Base-by-base conservation (phyloP, 2,888 invertebrate species). In the Agrotis segetum region DNA sequence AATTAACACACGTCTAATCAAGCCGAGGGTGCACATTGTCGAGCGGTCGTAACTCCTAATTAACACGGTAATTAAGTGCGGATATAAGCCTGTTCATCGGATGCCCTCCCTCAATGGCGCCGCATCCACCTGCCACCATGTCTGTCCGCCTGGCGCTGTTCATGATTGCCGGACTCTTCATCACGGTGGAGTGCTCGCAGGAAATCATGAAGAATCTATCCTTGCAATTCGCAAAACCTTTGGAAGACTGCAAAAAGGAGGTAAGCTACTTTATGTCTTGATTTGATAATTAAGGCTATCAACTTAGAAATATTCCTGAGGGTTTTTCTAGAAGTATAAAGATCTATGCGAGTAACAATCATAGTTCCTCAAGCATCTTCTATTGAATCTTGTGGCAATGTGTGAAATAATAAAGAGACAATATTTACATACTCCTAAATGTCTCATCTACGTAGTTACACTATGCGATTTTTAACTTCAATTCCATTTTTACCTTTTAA, bases 201-300 rank as follows among this genome's bases (percentile, higher is more conserved):
- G 91, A 91, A 1, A 67, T 90, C 1, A 86, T 92, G 69, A 88
- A 89, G 67, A 81, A 86, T 4, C 67, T 92, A 64, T 70, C 87
- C 0, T 1, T 83, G 0, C 87, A 89, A 52, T 92, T 89, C 19
- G 82, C 78, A 0, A 91, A 90, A 73, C 91, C 90, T 0, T 67
- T 91, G 62, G 89, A 89, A 1, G 81, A 34, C 17, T 92, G 92
- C 64, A 92, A 87, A 56, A 88, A 86, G 60, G 92, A 92, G 86
- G 92, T 92, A 60, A 70, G 68, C 4, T 55, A 17, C 0, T 49
- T 24, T 9, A 13, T 56, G 1, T 21, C 9, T 53, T 44, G n/a
- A 4, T 7, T 24, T 44, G 16, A n/a, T 40, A 14, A 29, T 17
- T 21, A 29, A 17, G 14, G 19, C 19, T 19, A 40, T 19, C 7